Evolutionary conservation across 2,888 invertebrate genomes (phyloP).

Genomic region (Salticus scenicus): DNA sequence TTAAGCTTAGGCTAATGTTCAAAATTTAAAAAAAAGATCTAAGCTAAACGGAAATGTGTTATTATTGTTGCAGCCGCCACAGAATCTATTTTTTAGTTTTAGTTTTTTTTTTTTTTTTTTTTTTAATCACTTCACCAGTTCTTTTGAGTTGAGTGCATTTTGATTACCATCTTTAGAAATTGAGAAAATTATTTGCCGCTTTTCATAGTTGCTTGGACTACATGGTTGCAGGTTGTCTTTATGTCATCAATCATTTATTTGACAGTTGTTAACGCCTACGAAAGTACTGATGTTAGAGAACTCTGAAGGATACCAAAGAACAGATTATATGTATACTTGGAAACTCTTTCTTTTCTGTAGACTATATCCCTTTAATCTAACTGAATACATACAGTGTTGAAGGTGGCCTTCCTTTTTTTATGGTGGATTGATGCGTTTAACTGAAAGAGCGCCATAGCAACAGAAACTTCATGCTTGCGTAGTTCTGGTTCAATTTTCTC

Average conservation of each 20-base stretch:
- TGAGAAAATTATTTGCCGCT: slow-evolving; percentile 54
- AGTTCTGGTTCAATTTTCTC: too few species aligned
- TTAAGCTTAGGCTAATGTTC: too few species aligned
- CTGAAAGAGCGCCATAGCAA: not conserved
- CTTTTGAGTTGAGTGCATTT: not conserved
- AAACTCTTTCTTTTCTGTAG: not conserved
- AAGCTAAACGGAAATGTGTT: not conserved
- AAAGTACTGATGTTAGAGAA: not conserved
- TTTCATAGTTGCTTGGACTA: slow-evolving; percentile 13
- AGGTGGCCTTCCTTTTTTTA: not conserved
- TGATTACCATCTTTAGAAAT: slow-evolving; percentile 65
- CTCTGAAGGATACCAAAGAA: not conserved
- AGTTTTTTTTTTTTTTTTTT: not conserved
- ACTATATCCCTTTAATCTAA: not conserved
- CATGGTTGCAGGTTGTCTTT: slow-evolving; percentile 51
- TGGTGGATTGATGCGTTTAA: not conserved
- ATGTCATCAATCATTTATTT: slow-evolving; percentile 56
- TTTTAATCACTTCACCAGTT: not conserved
- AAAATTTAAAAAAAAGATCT: not conserved
- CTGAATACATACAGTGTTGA: not conserved
- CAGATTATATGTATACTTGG: not conserved
- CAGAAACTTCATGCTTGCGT: not conserved
- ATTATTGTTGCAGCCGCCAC: not conserved
- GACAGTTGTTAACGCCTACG: slow-evolving; percentile 58
- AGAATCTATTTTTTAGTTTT: not conserved